These are phyloP conservation scores for Epinotia bilunana DNA, from an alignment of 2,888 invertebrate genomes.

Conservation along the genomic window DNA sequence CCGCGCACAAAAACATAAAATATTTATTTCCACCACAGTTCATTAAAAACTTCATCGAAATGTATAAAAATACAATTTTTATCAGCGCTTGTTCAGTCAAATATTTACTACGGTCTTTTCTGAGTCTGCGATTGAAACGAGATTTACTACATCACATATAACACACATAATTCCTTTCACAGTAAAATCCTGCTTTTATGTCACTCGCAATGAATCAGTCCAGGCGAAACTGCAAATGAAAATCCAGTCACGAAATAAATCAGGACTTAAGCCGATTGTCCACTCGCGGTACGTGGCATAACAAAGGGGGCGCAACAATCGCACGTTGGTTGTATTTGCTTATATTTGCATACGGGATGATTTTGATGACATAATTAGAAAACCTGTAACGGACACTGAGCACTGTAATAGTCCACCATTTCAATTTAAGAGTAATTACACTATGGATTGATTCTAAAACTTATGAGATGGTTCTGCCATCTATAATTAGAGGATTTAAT, in stretches of 20 bases:
- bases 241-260: slow-evolving; percentile 43
- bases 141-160: background rate
- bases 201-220: slow-evolving; percentile 24
- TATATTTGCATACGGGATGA: background rate
- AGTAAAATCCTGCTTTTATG: slow-evolving; percentile 13
- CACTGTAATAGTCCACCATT: background rate
- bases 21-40: background rate
- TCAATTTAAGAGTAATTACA: background rate
- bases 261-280: slow-evolving; percentile 36
- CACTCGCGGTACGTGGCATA: slow-evolving; percentile 12
- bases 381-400: background rate
- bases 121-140: background rate
- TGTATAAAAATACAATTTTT: background rate
- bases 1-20: background rate
- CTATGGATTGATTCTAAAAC: background rate
- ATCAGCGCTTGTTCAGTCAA: background rate
- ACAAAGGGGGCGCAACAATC: slow-evolving; percentile 3
- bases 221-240: slow-evolving; percentile 17
- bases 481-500: no score
- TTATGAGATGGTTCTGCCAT: background rate
- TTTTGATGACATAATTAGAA: background rate
- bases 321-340: background rate
- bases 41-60: background rate
- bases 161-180: background rate
- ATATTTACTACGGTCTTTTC: background rate